A percentile compares a stretch with the other conserved stretches of the same genome.
Conservation (phyloP, 2,888 invertebrate species). For the Callosobruchus maculatus region DNA sequence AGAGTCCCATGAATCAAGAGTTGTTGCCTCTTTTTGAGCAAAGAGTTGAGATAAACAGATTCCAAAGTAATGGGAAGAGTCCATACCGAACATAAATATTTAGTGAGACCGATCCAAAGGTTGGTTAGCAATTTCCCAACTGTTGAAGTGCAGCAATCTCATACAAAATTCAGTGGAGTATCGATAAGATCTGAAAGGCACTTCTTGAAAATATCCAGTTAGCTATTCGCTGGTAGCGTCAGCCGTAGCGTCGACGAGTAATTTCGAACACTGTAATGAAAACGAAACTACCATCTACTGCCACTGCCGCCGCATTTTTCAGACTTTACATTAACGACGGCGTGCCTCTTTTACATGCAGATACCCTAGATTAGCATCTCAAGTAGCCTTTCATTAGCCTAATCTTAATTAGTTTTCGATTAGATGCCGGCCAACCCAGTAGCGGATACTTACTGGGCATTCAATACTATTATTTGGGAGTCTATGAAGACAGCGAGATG, state of each 20-base stretch:
- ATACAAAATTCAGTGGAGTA: not conserved
- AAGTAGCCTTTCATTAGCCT: slow-evolving; percentile 28
- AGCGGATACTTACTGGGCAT: slow-evolving; percentile 1
- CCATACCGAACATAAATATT: too few relatives aligned
- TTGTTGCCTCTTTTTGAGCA: too few relatives aligned
- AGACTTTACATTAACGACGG: slow-evolving; percentile 18
- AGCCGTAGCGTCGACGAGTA: not conserved
- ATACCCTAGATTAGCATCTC: slow-evolving; percentile 28
- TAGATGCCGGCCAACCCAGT: slow-evolving; percentile 11
- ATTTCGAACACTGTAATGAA: not conserved
- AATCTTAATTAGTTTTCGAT: slow-evolving; percentile 31
- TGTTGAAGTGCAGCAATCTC: not conserved
- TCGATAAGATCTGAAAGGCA: not conserved
- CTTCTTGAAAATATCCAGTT: not conserved
- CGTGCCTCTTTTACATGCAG: slow-evolving; percentile 30
- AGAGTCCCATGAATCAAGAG: too few relatives aligned
- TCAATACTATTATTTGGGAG: not conserved
- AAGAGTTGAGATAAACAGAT: too few relatives aligned
- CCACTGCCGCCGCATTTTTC: slow-evolving; percentile 8
- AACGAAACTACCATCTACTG: not conserved
- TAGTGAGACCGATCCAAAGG: too few relatives aligned
- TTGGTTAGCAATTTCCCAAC: not conserved
- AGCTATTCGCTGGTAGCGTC: not conserved
- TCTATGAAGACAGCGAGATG: too few relatives aligned
- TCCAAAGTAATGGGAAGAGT: too few relatives aligned